Evolutionary conservation across 2,888 invertebrate genomes (phyloP).

Genomic region (Ophioninae sp.): DNA sequence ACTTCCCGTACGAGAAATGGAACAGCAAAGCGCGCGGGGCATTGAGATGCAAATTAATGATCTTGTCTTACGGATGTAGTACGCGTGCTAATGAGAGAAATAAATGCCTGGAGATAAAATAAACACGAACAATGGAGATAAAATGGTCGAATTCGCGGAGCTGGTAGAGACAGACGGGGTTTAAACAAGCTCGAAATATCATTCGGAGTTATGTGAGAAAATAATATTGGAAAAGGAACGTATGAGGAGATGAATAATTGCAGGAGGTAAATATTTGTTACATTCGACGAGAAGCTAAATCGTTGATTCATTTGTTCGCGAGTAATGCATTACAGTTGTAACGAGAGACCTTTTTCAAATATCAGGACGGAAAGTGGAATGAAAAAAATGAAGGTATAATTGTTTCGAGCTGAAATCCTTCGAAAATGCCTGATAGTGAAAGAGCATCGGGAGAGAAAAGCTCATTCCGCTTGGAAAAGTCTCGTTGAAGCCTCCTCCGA

Average conservation of each 20-base stretch:
- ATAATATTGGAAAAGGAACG: slow-evolving; percentile 34
- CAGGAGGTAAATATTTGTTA: slow-evolving; percentile 9
- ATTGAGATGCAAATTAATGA: slow-evolving; percentile 61
- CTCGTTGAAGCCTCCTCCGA: slow-evolving; percentile 43
- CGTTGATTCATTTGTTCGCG: slow-evolving; percentile 8
- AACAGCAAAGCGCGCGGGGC: slow-evolving; percentile 47
- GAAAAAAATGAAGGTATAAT: slow-evolving; percentile 42
- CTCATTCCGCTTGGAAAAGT: slow-evolving; percentile 47
- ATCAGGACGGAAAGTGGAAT: slow-evolving; percentile 4
- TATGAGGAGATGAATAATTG: slow-evolving; percentile 10
- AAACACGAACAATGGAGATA: slow-evolving; percentile 19
- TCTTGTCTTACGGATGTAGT: slow-evolving; percentile 57
- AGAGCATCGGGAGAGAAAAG: slow-evolving; percentile 24
- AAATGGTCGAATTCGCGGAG: slow-evolving; percentile 35
- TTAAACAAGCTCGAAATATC: slow-evolving; percentile 44
- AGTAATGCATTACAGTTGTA: slow-evolving; percentile 41
- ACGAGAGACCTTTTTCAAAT: slow-evolving; percentile 40
- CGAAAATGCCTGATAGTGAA: slow-evolving; percentile 22
- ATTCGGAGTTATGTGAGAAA: slow-evolving; percentile 30
- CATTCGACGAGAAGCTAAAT: neutral
- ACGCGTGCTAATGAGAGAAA: slow-evolving; percentile 45
- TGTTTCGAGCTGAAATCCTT: slow-evolving; percentile 33
- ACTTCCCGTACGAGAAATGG: slow-evolving; percentile 32
- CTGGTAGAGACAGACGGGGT: slow-evolving; percentile 25
- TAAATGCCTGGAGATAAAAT: too few species aligned